Evolutionary conservation across 2,797 vertebrate genomes (phyloP).

Genomic region (Enoplosus armatus): DNA sequence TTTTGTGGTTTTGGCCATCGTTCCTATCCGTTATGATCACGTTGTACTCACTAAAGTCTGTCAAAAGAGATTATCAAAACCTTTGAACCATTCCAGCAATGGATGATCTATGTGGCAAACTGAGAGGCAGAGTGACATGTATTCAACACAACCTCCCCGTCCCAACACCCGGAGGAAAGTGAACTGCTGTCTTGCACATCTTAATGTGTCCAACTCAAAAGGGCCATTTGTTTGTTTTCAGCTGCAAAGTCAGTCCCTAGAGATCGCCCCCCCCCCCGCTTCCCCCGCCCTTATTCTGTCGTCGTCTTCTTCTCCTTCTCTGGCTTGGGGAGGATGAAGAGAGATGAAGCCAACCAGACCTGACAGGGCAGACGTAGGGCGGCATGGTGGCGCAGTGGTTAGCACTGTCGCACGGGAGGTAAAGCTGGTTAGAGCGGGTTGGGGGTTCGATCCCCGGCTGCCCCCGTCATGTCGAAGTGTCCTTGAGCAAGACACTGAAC

Average conservation of each 20-base stretch:
- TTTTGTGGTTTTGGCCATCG: no score
- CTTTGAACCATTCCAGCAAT: background rate
- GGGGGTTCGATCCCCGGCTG: no score
- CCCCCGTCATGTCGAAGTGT: no score
- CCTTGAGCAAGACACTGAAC: no score
- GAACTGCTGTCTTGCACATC: slow-evolving; percentile 43
- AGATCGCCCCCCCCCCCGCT: no score
- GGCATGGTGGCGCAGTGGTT: no score
- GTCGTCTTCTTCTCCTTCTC: no score
- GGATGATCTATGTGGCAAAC: background rate
- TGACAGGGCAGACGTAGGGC: no score
- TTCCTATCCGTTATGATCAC: background rate
- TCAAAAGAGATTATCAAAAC: background rate
- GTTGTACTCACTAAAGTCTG: background rate
- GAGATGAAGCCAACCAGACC: background rate
- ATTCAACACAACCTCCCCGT: slow-evolving; percentile 18
- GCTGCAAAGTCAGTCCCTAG: slow-evolving; percentile 11
- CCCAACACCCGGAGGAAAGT: slow-evolving; percentile 40
- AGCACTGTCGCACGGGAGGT: no score
- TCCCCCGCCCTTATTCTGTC: background rate
- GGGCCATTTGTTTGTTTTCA: slow-evolving; percentile 25
- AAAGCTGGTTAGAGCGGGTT: no score
- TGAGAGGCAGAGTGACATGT: no score
- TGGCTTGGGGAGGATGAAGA: background rate
- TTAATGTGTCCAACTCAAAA: slow-evolving; percentile 35